A percentile compares a stretch with the other conserved stretches of the same genome.
Conservation (phyloP, 2,888 invertebrate genomes). For the Eumerus sabulonum region DNA sequence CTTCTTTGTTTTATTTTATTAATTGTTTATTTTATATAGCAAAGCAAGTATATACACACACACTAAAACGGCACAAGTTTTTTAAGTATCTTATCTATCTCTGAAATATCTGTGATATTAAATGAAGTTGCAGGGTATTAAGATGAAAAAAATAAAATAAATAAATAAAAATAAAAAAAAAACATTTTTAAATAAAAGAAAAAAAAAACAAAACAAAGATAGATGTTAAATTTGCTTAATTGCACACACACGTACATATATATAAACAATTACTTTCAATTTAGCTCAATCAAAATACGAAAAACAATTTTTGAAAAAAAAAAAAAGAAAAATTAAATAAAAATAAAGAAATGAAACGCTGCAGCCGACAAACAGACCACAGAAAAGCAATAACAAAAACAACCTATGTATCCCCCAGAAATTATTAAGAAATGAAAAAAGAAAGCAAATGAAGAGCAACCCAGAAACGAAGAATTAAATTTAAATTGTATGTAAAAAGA, state of each 20-base stretch:
- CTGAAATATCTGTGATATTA: slow-evolving; percentile 78
- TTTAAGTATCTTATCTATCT: slow-evolving; percentile 75
- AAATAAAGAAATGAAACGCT: slow-evolving; percentile 39
- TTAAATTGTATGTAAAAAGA: slow-evolving; percentile 14
- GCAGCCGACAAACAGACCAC: slow-evolving; percentile 56
- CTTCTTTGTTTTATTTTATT: slow-evolving; percentile 41
- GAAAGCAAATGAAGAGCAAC: slow-evolving; percentile 56
- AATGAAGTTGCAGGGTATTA: slow-evolving; percentile 78
- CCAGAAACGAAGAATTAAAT: slow-evolving; percentile 21
- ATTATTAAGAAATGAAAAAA: slow-evolving; percentile 59
- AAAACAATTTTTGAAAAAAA: too few species aligned
- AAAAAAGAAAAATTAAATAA: slow-evolving; percentile 25
- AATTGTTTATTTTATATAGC: slow-evolving; percentile 58
- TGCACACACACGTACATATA: slow-evolving; percentile 52
- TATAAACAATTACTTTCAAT: slow-evolving; percentile 46
- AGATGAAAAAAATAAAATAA: slow-evolving; percentile 71
- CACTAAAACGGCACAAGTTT: slow-evolving; percentile 74
- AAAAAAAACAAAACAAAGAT: slow-evolving; percentile 53
- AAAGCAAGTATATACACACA: slow-evolving; percentile 64
- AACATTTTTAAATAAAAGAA: slow-evolving; percentile 56
- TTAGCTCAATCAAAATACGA: slow-evolving; percentile 24
- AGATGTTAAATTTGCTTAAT: slow-evolving; percentile 66
- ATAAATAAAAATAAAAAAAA: slow-evolving; percentile 69
- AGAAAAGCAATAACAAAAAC: slow-evolving; percentile 63
- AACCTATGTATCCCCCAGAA: slow-evolving; percentile 61